Evolutionary conservation across 2,113 vertebrate genomes (phyloP).

Genomic region (Hippocampus zosterae): DNA sequence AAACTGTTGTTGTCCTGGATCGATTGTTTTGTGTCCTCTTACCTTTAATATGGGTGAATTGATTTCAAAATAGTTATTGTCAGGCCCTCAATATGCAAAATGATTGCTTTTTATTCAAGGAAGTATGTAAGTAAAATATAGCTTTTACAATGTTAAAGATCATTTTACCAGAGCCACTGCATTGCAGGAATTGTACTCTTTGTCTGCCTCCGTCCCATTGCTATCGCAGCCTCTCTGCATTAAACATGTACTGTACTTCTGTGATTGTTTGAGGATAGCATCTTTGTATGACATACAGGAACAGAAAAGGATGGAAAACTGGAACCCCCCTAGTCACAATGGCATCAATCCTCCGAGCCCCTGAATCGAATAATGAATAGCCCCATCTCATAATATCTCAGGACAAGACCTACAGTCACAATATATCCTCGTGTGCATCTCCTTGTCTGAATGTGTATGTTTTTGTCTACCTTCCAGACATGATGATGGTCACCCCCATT

Average conservation of each 20-base stretch:
- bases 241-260: no score
- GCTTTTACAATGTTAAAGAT: neutral
- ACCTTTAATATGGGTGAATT: neutral
- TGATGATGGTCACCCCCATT: slow-evolving; percentile 86
- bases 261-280: no score
- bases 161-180: neutral
- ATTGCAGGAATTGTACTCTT: neutral
- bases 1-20: neutral
- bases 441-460: neutral
- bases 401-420: neutral
- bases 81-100: neutral
- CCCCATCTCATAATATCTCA: neutral
- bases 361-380: no score
- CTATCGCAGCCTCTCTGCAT: neutral
- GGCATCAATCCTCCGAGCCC: no score
- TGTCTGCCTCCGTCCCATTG: neutral
- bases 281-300: no score
- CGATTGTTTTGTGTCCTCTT: neutral
- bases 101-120: neutral
- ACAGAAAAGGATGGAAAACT: no score
- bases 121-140: neutral
- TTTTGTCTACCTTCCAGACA: slow-evolving; percentile 63
- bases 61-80: neutral
- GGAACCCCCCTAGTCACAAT: no score
- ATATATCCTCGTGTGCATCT: neutral